phyloP scores from a whole-genome alignment of 2,113 vertebrate species.

The Sterrhoptilus dennistouni region DNA sequence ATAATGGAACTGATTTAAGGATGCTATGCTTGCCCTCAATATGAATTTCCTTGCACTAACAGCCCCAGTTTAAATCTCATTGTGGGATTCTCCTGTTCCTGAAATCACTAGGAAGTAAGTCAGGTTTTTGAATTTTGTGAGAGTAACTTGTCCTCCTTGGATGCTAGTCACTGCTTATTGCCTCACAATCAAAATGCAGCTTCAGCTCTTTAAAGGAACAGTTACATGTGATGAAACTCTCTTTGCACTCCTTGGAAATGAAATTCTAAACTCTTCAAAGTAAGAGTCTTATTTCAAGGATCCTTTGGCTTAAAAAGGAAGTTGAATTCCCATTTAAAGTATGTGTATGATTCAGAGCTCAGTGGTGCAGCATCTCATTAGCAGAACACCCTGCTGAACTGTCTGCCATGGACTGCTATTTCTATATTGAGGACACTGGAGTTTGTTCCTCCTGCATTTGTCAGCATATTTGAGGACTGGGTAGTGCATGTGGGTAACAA shows the following conservation, averaged over 20 bases:
- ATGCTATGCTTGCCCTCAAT: not conserved
- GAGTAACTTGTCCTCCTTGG: not conserved
- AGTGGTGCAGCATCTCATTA: conserved; percentile 8
- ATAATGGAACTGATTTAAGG: not conserved
- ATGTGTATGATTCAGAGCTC: not conserved
- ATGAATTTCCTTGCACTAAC: not conserved
- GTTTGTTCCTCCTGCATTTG: not conserved
- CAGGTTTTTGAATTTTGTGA: not conserved
- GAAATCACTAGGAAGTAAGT: not conserved
- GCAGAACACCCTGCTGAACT: not conserved
- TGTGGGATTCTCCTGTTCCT: not conserved
- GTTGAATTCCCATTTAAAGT: conserved; percentile 26
- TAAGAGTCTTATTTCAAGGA: conserved; percentile 2
- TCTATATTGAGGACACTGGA: not conserved
- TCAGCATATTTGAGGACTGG: not conserved
- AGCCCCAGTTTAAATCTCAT: not conserved
- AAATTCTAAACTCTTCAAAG: conserved; percentile 35
- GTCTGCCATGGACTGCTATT: not conserved
- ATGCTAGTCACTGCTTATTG: not conserved
- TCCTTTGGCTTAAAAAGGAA: conserved; percentile 7
- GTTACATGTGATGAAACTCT: conserved; percentile 9
- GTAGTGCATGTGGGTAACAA: not conserved
- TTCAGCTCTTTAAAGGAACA: conserved; percentile 18
- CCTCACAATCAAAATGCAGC: conserved; percentile 21
- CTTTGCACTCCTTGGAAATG: conserved; percentile 16